These are phyloP conservation scores for Coptotermes formosanus DNA, from an alignment of 1,140 invertebrate genomes.

Conservation along the genomic window DNA sequence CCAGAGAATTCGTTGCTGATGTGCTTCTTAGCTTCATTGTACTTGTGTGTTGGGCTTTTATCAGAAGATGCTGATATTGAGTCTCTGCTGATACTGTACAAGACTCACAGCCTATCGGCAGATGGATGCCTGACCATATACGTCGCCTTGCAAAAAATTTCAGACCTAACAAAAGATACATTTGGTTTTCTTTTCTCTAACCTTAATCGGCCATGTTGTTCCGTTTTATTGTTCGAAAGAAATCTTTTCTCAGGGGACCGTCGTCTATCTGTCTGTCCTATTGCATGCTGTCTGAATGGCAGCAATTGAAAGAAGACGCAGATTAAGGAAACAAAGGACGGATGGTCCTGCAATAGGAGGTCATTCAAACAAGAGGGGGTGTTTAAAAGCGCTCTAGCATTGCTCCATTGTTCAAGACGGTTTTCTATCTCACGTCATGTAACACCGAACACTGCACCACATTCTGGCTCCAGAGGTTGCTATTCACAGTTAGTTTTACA, in stretches of 20 bases:
- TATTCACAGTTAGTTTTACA: not conserved
- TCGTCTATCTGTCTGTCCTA: not conserved
- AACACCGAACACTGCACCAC: not conserved
- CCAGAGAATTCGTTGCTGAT: too few relatives aligned
- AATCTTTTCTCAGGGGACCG: slow-evolving; percentile 1
- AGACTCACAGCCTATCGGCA: not conserved
- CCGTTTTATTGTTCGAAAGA: not conserved
- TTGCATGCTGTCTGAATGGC: not conserved
- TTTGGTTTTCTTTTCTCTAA: slow-evolving; percentile 2
- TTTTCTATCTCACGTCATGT: not conserved
- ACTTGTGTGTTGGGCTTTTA: too few relatives aligned
- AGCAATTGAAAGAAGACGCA: slow-evolving; percentile 17
- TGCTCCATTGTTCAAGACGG: not conserved
- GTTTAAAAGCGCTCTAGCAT: not conserved
- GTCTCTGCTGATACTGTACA: not conserved
- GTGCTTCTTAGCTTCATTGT: too few relatives aligned
- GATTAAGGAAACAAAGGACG: slow-evolving; percentile 3
- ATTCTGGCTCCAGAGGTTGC: not conserved
- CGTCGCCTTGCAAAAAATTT: not conserved
- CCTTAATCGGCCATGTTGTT: not conserved
- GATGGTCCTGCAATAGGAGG: not conserved
- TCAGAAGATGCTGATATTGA: too few relatives aligned
- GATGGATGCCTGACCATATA: not conserved
- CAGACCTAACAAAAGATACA: slow-evolving; percentile 1
- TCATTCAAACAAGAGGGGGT: not conserved